Percentiles rank a stretch among this genome's conserved stretches.
These are phyloP conservation scores for Drosophila sp. DNA, from an alignment of 1,140 invertebrate species.

Conservation along the genomic window DNA sequence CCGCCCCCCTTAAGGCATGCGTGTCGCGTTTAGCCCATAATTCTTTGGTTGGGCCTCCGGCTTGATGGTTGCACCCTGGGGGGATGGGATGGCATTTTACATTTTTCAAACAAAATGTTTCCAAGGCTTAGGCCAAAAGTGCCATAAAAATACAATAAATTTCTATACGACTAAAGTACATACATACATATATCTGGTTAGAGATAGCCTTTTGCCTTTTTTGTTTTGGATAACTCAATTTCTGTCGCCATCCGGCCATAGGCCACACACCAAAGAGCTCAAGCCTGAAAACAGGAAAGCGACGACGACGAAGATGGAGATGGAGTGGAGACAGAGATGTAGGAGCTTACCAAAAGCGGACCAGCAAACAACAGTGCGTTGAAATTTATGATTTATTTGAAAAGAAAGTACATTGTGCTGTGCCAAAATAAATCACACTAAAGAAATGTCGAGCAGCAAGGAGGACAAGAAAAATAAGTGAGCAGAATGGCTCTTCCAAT, in stretches of 20 bases:
- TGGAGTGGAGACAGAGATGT: neutral
- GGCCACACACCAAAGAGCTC: constrained; percentile 19
- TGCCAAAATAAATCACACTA: constrained; percentile 79
- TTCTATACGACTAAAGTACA: constrained; percentile 43
- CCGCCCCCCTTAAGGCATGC: constrained; percentile 26
- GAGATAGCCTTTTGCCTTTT: constrained; percentile 67
- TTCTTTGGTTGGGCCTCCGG: constrained; percentile 48
- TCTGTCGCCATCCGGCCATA: constrained; percentile 49
- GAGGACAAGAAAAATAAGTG: constrained; percentile 24
- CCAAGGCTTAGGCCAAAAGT: constrained; percentile 60
- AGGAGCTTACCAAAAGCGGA: neutral
- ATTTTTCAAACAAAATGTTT: constrained; percentile 74
- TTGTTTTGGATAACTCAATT: constrained; percentile 72
- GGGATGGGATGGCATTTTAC: constrained; percentile 45
- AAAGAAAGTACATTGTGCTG: constrained; percentile 76
- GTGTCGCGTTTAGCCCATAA: constrained; percentile 75
- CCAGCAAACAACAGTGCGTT: constrained; percentile 64
- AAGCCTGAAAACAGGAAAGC: constrained; percentile 20
- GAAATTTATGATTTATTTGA: constrained; percentile 82
- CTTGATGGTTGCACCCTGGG: neutral
- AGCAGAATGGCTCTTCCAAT: constrained; percentile 1
- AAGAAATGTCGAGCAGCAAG: constrained; percentile 50
- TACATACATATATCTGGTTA: constrained; percentile 48
- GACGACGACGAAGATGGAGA: neutral
- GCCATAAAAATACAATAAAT: constrained; percentile 80